phyloP scores from a whole-genome alignment of 2,888 invertebrate genomes.

The Megaustenia siamemsis region DNA sequence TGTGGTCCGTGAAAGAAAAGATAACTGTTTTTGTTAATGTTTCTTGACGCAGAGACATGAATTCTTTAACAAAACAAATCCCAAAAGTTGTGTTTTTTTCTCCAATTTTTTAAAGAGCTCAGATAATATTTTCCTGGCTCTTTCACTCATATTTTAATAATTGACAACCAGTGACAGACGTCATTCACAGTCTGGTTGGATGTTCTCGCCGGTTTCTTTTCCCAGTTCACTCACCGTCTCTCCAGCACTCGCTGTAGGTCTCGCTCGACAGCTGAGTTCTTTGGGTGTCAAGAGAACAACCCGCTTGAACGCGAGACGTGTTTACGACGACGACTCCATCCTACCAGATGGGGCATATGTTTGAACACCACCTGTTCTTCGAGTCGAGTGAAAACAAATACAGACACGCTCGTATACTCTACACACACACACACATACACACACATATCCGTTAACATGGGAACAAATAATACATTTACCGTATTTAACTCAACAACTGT shows the following conservation, averaged over 20 bases:
- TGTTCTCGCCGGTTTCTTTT: not conserved
- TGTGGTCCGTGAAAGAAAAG: too few species aligned
- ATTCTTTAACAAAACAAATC: too few species aligned
- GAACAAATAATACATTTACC: not conserved
- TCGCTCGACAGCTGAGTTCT: not conserved
- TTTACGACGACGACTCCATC: not conserved
- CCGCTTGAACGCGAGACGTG: conserved; percentile 17
- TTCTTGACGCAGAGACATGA: not conserved
- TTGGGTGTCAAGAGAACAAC: not conserved
- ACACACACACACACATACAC: not conserved
- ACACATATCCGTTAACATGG: not conserved
- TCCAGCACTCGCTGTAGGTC: not conserved
- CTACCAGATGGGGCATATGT: not conserved
- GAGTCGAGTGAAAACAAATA: not conserved
- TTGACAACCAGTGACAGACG: conserved; percentile 2
- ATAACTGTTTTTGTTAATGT: too few species aligned
- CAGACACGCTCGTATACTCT: not conserved
- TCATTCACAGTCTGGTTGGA: conserved; percentile 12
- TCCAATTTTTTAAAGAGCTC: too few species aligned
- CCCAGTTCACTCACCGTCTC: not conserved
- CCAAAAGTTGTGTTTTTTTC: too few species aligned
- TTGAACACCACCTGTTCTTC: not conserved
- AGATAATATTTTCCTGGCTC: too few species aligned
- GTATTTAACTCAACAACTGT: not conserved
- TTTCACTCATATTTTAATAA: conserved; percentile 5